Conservation (phyloP, 2,797 vertebrate species). For the Capromys pilorides region DNA sequence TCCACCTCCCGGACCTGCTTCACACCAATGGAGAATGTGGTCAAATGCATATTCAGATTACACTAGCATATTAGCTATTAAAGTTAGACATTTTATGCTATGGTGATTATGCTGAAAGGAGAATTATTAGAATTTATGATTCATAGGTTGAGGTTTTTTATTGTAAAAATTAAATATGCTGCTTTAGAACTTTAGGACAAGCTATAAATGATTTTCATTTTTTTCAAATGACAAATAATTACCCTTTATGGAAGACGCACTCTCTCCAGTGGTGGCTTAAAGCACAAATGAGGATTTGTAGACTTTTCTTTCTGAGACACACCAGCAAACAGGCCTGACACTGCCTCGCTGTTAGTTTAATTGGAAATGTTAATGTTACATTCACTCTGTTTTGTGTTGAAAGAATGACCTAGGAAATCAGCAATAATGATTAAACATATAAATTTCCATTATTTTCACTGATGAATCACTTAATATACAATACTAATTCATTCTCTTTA, state of each 20-base stretch:
- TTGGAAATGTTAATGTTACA: constrained; percentile 79
- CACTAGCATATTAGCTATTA: constrained; percentile 85
- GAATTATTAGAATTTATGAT: too few species aligned
- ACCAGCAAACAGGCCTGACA: constrained; percentile 78
- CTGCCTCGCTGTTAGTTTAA: constrained; percentile 83
- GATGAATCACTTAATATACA: constrained; percentile 52
- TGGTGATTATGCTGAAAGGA: too few species aligned
- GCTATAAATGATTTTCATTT: constrained; percentile 80
- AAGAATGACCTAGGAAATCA: constrained; percentile 64
- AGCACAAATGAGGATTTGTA: constrained; percentile 74
- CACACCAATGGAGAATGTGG: constrained; percentile 76
- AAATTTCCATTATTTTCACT: constrained; percentile 72
- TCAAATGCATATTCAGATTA: constrained; percentile 85
- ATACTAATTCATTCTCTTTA: constrained; percentile 71
- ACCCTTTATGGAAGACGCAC: constrained; percentile 69
- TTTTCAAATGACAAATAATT: too few species aligned
- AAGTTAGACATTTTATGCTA: too few species aligned
- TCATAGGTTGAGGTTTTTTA: too few species aligned
- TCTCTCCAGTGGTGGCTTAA: constrained; percentile 73
- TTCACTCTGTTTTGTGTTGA: constrained; percentile 65
- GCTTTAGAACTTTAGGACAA: constrained; percentile 81
- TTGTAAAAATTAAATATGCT: constrained; percentile 85
- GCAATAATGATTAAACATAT: constrained; percentile 55
- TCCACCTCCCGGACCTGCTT: too few species aligned
- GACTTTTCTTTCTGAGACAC: constrained; percentile 76